Evolutionary conservation across 2,888 invertebrate species (phyloP).

Genomic region (Ophion ellenae): DNA sequence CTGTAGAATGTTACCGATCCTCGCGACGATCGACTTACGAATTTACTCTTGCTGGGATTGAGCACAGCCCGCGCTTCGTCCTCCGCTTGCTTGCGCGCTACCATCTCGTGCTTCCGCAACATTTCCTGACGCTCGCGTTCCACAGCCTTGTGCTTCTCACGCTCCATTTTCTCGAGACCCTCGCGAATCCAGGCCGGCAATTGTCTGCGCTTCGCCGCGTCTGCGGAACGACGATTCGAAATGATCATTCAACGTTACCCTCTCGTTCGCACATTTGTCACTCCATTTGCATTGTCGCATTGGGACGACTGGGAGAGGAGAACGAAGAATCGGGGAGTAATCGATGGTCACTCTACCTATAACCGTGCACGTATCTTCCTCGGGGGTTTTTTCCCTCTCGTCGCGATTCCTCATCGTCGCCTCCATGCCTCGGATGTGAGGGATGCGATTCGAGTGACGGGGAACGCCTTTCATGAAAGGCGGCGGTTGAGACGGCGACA

Average conservation of each 20-base stretch:
- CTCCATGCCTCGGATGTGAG: conserved; percentile 76
- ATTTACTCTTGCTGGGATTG: conserved; percentile 86
- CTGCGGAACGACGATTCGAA: conserved; percentile 82
- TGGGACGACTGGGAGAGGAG: neutral
- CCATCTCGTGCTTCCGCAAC: conserved; percentile 86
- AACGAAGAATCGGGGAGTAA: neutral
- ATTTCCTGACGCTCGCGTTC: conserved; percentile 90
- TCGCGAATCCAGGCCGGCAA: conserved; percentile 99
- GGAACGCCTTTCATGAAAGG: conserved; percentile 81
- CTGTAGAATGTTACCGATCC: neutral
- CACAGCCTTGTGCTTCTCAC: conserved; percentile 94
- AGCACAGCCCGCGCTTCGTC: conserved; percentile 84
- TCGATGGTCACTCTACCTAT: conserved; percentile 73
- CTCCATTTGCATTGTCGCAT: neutral
- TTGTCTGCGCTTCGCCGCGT: conserved; percentile 94
- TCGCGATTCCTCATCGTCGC: conserved; percentile 76
- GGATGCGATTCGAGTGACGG: conserved; percentile 74
- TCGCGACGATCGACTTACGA: conserved; percentile 83
- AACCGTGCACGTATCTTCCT: conserved; percentile 80
- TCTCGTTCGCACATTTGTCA: neutral
- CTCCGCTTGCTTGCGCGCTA: conserved; percentile 85
- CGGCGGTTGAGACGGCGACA: conserved; percentile 73
- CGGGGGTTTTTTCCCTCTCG: conserved; percentile 81
- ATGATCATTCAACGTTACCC: neutral
- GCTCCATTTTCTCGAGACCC: conserved; percentile 98